Percentiles rank a stretch among this genome's conserved stretches.
These are phyloP conservation scores for Nebria brevicollis DNA, from an alignment of 2,888 invertebrate genomes.

Conservation along the genomic window DNA sequence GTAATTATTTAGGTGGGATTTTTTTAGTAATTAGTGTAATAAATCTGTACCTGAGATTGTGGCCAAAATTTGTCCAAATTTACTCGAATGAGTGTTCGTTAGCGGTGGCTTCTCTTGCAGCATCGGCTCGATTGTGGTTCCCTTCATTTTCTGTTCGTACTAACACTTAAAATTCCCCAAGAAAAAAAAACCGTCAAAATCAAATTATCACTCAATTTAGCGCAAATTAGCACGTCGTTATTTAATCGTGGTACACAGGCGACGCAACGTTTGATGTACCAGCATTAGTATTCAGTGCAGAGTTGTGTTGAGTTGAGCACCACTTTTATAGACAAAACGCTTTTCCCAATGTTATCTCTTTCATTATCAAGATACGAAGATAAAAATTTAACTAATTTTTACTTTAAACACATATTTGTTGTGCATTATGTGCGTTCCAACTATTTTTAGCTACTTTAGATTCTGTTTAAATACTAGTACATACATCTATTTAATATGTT, in stretches of 20 bases:
- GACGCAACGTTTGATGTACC: background rate
- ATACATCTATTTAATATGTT: background rate
- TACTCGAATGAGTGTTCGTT: slow-evolving; percentile 4
- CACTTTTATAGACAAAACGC: slow-evolving; percentile 21
- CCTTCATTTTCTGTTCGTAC: slow-evolving; percentile 17
- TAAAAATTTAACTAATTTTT: slow-evolving; percentile 26
- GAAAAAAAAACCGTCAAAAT: background rate
- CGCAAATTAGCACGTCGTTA: slow-evolving; percentile 14
- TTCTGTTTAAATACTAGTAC: background rate
- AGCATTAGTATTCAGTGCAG: slow-evolving; percentile 1
- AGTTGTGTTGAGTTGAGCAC: background rate
- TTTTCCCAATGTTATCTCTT: slow-evolving; percentile 24
- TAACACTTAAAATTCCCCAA: background rate
- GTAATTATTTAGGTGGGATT: background rate
- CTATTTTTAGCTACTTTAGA: slow-evolving; percentile 17
- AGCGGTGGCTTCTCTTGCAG: slow-evolving; percentile 8
- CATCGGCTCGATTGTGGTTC: slow-evolving; percentile 33
- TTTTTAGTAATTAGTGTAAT: slow-evolving; percentile 11
- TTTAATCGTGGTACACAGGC: slow-evolving; percentile 6
- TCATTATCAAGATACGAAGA: slow-evolving; percentile 10
- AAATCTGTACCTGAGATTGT: slow-evolving; percentile 47
- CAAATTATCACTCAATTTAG: slow-evolving; percentile 29
- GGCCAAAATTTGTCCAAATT: slow-evolving; percentile 31
- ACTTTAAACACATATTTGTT: slow-evolving; percentile 19
- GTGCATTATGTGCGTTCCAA: background rate